Base-by-base conservation (phyloP, 23 tunicate genomes). In the Trididemnum nubilum region DNA sequence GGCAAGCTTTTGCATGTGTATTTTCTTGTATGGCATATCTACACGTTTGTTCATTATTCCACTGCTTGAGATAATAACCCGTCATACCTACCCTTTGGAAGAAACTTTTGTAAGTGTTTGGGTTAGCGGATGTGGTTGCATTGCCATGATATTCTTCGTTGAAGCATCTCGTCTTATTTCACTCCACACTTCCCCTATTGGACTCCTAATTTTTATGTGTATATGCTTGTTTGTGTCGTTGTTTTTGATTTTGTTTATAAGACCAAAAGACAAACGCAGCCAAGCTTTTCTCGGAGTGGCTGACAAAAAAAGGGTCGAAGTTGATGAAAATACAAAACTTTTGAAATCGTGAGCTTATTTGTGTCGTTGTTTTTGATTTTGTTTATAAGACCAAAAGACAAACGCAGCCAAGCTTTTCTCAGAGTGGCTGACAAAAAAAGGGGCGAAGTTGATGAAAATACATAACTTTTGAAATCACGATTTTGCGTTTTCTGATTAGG, bases 71-170 rank as follows among this genome's bases (percentile, higher is more conserved):
- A 67, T 67, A 4, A 67, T 67, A 21, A 67, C 74, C 33, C 74
- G 74, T 5, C 74, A 67, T 38, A 67, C 74, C 33, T 67, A 30
- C 33, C 74, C 74, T 12, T 33, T 67, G 7, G 74, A 67, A 12
- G 74, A 67, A 67, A 33, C 74, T 3, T 67, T 67, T 67, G 74
- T 67, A 32, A 67, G 74, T 33, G 74, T 67, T 33, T 67, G 74
- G 74, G 74, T 67, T 9, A 67, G 74, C 33, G 37, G 37, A 2
- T 67, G 37, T 67, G 74, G 74, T 33, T 67, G 74, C 74, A 33
- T 67, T 33, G 74, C 74, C 3, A 7, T 31, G 12, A 38, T 67
- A 12, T 3, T 67, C 7, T 67, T 67, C 25, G 74, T n/a, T 67
- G 74, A 67, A 67, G 25, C 7, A 5, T 37, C 74, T 12, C 22